A percentile compares a stretch with the other conserved stretches of the same genome.
Evolutionary conservation across 2,113 vertebrate species (phyloP).

Genomic region (Epinephelus fuscoguttatus): DNA sequence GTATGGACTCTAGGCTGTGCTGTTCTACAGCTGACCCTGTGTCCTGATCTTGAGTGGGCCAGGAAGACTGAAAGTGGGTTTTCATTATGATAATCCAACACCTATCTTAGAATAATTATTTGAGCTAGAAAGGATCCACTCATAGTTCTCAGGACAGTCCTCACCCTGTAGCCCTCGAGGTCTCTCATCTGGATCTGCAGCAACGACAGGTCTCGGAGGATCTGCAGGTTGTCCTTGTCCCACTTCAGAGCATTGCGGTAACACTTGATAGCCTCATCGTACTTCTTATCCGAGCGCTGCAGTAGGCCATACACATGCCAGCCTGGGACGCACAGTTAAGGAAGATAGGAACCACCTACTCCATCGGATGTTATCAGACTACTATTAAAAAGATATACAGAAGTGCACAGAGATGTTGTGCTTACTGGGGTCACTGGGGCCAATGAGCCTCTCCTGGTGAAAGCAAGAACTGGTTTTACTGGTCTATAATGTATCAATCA

Average conservation of each 20-base stretch:
- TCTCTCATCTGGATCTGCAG: conserved; percentile 99
- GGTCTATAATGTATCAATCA: not conserved
- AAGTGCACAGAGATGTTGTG: not conserved
- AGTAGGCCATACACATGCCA: conserved; percentile 98
- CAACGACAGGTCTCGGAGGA: conserved; percentile 95
- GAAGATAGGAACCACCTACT: conserved; percentile 36
- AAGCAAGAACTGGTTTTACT: not conserved
- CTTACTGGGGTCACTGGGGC: not conserved
- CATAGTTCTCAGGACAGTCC: conserved; percentile 43
- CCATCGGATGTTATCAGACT: not conserved
- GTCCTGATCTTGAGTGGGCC: not conserved
- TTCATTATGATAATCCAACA: not conserved
- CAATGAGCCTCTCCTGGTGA: not conserved
- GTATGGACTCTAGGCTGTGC: not conserved
- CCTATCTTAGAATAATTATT: not conserved
- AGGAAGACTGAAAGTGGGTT: not conserved
- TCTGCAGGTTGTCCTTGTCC: conserved; percentile 99
- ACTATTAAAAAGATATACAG: not conserved
- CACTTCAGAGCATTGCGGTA: conserved; percentile 98
- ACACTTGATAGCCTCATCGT: conserved; percentile 98
- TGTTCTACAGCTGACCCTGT: not conserved
- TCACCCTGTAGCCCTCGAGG: conserved; percentile 97
- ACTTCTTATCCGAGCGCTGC: conserved; percentile 97
- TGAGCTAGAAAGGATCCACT: not conserved
- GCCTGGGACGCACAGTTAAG: conserved; percentile 87